Evolutionary conservation across 64 coral and sea anemone genomes (phyloP), one percentile per base, ranked within the genome.

Genomic region (Catalaphyllia jardinei): DNA sequence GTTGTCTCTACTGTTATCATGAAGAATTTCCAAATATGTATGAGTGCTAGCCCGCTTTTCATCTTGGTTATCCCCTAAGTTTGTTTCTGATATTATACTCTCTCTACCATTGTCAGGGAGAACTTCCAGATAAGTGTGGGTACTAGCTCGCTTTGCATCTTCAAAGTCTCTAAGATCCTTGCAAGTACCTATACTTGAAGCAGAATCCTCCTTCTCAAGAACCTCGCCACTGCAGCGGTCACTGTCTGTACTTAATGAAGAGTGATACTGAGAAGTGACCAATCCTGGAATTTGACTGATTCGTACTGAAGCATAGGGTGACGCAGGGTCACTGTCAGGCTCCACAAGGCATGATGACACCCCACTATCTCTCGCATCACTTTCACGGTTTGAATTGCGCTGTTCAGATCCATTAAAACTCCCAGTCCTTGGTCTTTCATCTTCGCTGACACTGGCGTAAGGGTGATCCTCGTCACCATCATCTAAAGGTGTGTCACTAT

Each of bases 221-320:
- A 76, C 92, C 22, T 89, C 87, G 65, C 86, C 87, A 72, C 25
- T 82, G 22, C 54, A 89, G n/a, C n/a, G n/a, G 29, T 84, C 61
- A 33, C 65, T 80, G 46, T 89, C 71, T 19, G 77, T 79, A 29
- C 76, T 87, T 28, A n/a, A 27, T 17, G 79, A 78, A 1, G 75
- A 42, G 10, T 63, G 31, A 20, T 28, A 55, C 76, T 38, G 35
- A 33, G 51, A 55, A 13, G 71, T 31, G 31, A 29, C 86, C 24
- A 92, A 50, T 72, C 95, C 95, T 25, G 91, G 88, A 60, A 97
- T 97, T 71, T 97, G 95, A 88, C 95, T 97, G 79, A 97, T 97
- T 35, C 95, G 83, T 38, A 97, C 95, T 22, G 87, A 93, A 25
- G 95, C 95, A 74, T 97, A 97, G 11, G 95, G 95, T 8, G 91